These are phyloP conservation scores for Istiophorus platypterus DNA, from an alignment of 2,113 vertebrate species.

Conservation along the genomic window DNA sequence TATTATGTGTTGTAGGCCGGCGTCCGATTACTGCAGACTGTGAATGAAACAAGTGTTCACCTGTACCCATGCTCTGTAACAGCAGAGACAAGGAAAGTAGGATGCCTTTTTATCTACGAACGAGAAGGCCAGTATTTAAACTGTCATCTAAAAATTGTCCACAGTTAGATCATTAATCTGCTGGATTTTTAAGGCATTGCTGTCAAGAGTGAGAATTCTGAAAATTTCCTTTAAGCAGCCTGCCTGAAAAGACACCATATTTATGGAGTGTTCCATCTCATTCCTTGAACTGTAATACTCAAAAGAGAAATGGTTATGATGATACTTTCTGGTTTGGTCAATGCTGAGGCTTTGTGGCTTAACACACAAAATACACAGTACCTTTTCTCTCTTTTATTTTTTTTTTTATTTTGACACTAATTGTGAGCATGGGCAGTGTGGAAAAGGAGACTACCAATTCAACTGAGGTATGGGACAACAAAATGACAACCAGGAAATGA, in stretches of 20 bases:
- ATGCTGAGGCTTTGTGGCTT: not conserved
- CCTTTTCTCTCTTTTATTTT: not conserved
- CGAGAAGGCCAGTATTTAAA: not conserved
- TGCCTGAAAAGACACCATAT: too few relatives aligned
- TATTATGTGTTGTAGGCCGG: not conserved
- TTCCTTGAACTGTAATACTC: not conserved
- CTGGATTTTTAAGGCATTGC: not conserved
- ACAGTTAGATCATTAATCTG: not conserved
- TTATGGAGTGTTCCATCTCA: not conserved
- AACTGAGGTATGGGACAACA: slow-evolving; percentile 13
- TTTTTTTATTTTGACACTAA: slow-evolving; percentile 16
- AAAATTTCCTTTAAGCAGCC: not conserved
- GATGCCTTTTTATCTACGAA: not conserved
- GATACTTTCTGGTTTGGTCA: not conserved
- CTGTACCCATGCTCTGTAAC: not conserved
- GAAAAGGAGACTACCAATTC: not conserved
- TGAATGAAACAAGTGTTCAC: not conserved
- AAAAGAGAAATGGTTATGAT: not conserved
- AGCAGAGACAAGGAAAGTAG: not conserved
- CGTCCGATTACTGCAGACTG: not conserved
- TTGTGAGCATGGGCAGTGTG: not conserved
- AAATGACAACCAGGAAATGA: not conserved
- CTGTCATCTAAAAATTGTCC: not conserved
- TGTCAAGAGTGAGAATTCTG: not conserved
- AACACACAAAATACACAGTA: slow-evolving; percentile 15